Evolutionary conservation across 1,140 invertebrate species (phyloP), one percentile per base, ranked within the genome.

Genomic region (Samia ricini): DNA sequence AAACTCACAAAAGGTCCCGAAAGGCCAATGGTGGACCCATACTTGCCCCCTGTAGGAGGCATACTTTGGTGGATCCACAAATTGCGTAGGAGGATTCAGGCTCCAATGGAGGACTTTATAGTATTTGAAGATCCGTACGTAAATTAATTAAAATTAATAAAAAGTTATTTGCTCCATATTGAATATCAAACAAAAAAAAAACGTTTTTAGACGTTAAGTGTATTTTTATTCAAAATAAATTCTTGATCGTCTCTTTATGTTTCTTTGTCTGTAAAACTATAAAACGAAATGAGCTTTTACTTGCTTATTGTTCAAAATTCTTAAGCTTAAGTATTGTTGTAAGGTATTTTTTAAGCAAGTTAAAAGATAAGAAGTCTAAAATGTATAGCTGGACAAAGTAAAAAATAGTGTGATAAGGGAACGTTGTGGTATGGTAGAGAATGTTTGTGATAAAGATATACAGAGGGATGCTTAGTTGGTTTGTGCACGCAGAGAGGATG

Each of bases 21-120:
- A 29, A 88, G 90, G 54, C 89, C 92, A 15, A 91, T 92, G 66
- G 91, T 94, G 4, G 93, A 96, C 77, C 86, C 92, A 19, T 94
- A 95, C 79, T 93, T 95, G 82, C 95, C 96, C 0, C 94, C 94
- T 22, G 92, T 96, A 1, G 92, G 94, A 56, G 95, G 95, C 7
- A 90, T 93, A 42, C 79, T 98, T 5, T 93, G 93, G 76, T 95
- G 95, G 93, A 85, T 96, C 4, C 86, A 93, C 66, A 95, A 95
- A 83, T 84, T 97, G 51, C 90, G 91, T 50, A 83, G 92, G 58
- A 89, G 95, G 63, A 92, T 95, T 15, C 89, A 91, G 60, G 33
- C 48, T 36, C 94, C 95, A 1, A 93, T 95, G 66, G 91, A 93
- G 60, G 86, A 91, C 19, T 92, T 93, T 62, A 88, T 90, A 57